Evolutionary conservation across 2,797 vertebrate species (phyloP).

Genomic region (Acanthurus lineatus): DNA sequence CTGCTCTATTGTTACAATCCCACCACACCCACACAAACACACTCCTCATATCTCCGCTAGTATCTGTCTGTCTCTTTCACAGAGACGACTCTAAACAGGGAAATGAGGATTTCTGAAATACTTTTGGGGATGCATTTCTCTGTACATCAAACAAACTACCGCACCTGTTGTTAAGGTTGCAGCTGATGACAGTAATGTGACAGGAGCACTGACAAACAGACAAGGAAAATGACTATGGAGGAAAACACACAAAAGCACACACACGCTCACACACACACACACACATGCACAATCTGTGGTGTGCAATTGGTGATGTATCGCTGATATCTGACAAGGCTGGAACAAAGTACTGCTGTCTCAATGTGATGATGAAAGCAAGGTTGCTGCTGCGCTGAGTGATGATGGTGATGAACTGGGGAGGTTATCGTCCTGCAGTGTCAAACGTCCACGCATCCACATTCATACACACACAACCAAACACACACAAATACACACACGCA

Average conservation of each 20-base stretch:
- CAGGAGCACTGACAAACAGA: slow-evolving; percentile 54
- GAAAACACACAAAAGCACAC: slow-evolving; percentile 16
- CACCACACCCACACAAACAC: not conserved
- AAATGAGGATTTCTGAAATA: slow-evolving; percentile 25
- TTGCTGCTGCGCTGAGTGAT: slow-evolving; percentile 55
- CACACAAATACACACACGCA: not conserved
- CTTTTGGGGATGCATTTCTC: slow-evolving; percentile 18
- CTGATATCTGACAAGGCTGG: slow-evolving; percentile 67
- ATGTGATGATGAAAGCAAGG: slow-evolving; percentile 76
- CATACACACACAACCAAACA: not conserved
- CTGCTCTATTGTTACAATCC: slow-evolving; percentile 16
- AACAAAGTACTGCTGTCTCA: slow-evolving; percentile 53
- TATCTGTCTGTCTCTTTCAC: slow-evolving; percentile 18
- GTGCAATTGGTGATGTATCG: slow-evolving; percentile 36
- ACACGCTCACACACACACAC: slow-evolving; percentile 19
- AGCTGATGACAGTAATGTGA: slow-evolving; percentile 66
- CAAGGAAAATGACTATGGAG: slow-evolving; percentile 65
- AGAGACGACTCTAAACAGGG: not conserved
- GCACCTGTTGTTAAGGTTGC: slow-evolving; percentile 60
- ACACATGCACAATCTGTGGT: not conserved
- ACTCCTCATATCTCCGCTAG: slow-evolving; percentile 11
- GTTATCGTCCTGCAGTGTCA: slow-evolving; percentile 58
- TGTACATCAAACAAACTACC: slow-evolving; percentile 42
- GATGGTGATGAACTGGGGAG: slow-evolving; percentile 70
- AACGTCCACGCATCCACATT: slow-evolving; percentile 21